Evolutionary conservation across 2,888 invertebrate genomes (phyloP), one percentile per base, ranked within the genome.

Genomic region (Hipparchia semele): DNA sequence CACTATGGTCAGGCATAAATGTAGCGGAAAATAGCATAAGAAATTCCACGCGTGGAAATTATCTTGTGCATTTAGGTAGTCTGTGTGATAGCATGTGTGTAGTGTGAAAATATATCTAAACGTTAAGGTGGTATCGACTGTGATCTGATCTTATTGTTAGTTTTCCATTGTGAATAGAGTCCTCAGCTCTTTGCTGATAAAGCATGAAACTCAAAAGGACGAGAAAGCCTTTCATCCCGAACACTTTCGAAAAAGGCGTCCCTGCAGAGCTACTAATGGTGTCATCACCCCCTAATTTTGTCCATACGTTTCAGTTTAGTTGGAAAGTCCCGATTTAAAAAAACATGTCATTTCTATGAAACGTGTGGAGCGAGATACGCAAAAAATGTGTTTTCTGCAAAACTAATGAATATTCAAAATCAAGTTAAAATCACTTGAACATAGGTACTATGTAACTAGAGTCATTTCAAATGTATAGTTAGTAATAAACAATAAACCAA

Each of bases 101-200:
- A 39, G 5, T 4, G 39, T 39, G 5, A 49, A 54, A 54, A 54
- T 54, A 54, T 5, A n/a, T n/a, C n/a, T n/a, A 6, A 54, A n/a
- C 12, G n/a, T 53, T 53, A 53, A 54, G 56, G 45, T 49, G 23
- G 60, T 71, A 69, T 60, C 53, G 46, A 76, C 76, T 75, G 81
- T n/a, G 58, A 68, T 64, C 66, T 65, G 59, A 83, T 78, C 79
- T 83, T 79, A 77, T 78, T 78, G 78, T 77, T 74, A 70, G 61
- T 53, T 72, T 74, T 73, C 68, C 76, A 82, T 82, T 82, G 83
- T 84, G 75, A 75, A 76, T 77, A 76, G 79, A 80, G 75, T 74
- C 68, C 70, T 68, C 33, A 68, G 67, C 69, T 59, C 75, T 78
- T 70, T 75, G 62, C 75, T 79, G 81, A 82, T 82, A 84, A 80